phyloP scores from a whole-genome alignment of 2,888 invertebrate genomes.

The Lasiommata megera region DNA sequence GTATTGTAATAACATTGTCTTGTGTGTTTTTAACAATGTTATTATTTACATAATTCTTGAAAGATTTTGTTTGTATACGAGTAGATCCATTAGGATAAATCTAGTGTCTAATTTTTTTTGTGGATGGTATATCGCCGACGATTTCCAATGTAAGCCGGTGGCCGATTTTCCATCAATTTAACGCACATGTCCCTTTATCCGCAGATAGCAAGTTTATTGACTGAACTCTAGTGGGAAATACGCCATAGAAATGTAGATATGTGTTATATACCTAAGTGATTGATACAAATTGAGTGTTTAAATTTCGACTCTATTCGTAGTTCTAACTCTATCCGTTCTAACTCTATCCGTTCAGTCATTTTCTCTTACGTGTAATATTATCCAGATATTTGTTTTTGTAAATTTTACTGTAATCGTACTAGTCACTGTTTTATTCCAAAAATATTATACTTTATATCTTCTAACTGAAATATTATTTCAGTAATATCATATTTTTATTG shows the following conservation, averaged over 20 bases:
- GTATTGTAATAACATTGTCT: too few relatives aligned
- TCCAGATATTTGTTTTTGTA: background rate
- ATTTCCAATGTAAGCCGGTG: constrained; percentile 3
- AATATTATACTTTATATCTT: too few relatives aligned
- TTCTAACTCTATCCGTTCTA: too few relatives aligned
- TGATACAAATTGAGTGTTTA: background rate
- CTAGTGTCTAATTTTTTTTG: background rate
- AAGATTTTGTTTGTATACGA: too few relatives aligned
- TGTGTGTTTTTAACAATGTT: too few relatives aligned
- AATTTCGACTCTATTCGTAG: background rate
- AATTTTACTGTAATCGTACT: background rate
- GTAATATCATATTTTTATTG: too few relatives aligned
- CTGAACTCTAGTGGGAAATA: background rate
- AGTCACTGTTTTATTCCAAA: too few relatives aligned
- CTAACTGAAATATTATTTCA: too few relatives aligned
- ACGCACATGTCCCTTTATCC: constrained; percentile 6
- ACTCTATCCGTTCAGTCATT: too few relatives aligned
- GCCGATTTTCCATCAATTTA: constrained; percentile 9
- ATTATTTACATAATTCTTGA: too few relatives aligned
- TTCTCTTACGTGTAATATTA: background rate
- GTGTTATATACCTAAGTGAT: background rate
- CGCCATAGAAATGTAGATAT: background rate
- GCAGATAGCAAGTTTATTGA: background rate
- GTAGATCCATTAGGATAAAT: background rate
- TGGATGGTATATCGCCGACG: background rate